phyloP scores from a whole-genome alignment of 1,140 invertebrate genomes.

The Pteromalus puparum region DNA sequence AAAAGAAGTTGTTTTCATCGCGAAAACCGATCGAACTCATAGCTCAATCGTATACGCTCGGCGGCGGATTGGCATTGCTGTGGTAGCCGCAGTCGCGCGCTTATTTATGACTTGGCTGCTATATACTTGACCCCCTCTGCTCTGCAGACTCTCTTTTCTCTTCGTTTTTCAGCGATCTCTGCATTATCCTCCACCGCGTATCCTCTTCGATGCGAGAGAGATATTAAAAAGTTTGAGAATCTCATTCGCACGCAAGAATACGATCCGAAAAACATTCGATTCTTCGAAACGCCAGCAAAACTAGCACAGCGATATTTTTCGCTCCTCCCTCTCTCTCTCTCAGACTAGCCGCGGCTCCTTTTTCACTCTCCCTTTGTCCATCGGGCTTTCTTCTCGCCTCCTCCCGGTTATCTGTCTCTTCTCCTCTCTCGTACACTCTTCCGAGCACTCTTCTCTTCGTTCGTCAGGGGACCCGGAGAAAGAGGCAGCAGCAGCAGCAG shows the following conservation, averaged over 20 bases:
- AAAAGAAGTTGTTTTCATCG: conserved; percentile 25
- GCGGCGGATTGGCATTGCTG: conserved; percentile 69
- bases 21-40: conserved; percentile 16
- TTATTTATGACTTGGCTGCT: conserved; percentile 69
- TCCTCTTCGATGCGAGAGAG: neutral
- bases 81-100: conserved; percentile 57
- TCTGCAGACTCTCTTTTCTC: neutral
- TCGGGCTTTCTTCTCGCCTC: neutral
- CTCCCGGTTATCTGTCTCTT: neutral
- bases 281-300: neutral
- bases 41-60: conserved; percentile 46
- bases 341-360: neutral
- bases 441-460: neutral
- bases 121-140: conserved; percentile 10
- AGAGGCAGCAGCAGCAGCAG: neutral
- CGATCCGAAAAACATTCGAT: neutral
- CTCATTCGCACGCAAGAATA: neutral
- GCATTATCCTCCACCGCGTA: too few species aligned
- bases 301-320: neutral
- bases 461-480: conserved; percentile 11
- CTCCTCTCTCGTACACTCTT: neutral
- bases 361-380: conserved; percentile 33
- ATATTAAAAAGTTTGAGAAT: neutral
- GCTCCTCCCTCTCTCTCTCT: conserved; percentile 16
- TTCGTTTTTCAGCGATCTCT: neutral